Percentiles rank a stretch among this genome's conserved stretches.
phyloP scores from a whole-genome alignment of 2,797 vertebrate species.

The Mus caroli region DNA sequence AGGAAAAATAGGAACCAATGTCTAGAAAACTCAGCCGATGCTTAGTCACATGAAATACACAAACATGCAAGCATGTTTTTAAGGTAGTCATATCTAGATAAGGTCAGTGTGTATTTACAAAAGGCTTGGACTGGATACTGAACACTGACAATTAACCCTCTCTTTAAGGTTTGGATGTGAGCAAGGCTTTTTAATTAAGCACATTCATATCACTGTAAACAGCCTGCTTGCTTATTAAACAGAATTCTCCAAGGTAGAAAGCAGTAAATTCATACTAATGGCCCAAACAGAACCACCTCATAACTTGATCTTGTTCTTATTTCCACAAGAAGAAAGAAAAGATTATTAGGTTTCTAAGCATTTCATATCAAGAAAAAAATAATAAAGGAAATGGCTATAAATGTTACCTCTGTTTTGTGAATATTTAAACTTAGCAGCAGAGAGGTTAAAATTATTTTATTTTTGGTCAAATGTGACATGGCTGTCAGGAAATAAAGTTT shows the following conservation, averaged over 20 bases:
- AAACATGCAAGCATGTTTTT: constrained; percentile 37
- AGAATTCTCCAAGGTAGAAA: constrained; percentile 8
- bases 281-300: background rate
- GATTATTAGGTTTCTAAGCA: background rate
- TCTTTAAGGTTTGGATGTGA: constrained; percentile 49
- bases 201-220: constrained; percentile 53
- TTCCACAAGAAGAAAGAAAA: constrained; percentile 34
- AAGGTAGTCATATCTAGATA: constrained; percentile 32
- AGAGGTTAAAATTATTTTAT: constrained; percentile 1
- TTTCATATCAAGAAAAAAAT: constrained; percentile 41
- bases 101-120: background rate
- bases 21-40: constrained; percentile 57
- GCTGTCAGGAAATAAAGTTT: background rate
- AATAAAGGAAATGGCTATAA: background rate
- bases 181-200: constrained; percentile 37
- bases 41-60: constrained; percentile 73
- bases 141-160: background rate
- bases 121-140: constrained; percentile 15
- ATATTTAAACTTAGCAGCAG: background rate
- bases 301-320: constrained; percentile 47
- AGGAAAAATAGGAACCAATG: constrained; percentile 45
- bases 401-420: constrained; percentile 26
- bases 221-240: constrained; percentile 51
- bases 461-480: background rate
- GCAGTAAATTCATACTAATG: constrained; percentile 1